phyloP scores from a whole-genome alignment of 2,797 vertebrate genomes.

The Liparis tanakae region DNA sequence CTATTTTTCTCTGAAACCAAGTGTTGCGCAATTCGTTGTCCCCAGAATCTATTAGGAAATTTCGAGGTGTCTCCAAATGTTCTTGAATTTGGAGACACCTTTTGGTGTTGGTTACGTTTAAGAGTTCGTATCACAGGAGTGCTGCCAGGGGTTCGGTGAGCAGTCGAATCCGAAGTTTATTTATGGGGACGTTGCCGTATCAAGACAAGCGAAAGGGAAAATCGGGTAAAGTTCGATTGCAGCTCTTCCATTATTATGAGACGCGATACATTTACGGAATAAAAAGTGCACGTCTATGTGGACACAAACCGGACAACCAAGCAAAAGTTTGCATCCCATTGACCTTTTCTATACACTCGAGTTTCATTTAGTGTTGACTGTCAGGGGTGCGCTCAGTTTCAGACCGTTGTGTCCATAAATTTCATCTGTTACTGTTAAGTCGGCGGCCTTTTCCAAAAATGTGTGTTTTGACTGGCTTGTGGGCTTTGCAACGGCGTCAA shows the following conservation, averaged over 20 bases:
- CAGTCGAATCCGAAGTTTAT: slow-evolving; percentile 18
- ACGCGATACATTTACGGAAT: slow-evolving; percentile 11
- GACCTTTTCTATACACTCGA: slow-evolving; percentile 58
- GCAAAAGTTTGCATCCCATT: slow-evolving; percentile 51
- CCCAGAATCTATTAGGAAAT: not conserved
- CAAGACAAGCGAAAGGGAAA: slow-evolving; percentile 18
- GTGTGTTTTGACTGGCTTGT: slow-evolving; percentile 62
- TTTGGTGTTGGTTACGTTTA: slow-evolving; percentile 20
- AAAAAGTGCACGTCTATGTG: slow-evolving; percentile 24
- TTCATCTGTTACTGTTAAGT: slow-evolving; percentile 70
- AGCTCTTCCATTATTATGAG: slow-evolving; percentile 14
- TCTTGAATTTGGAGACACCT: slow-evolving; percentile 8
- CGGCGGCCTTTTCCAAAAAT: slow-evolving; percentile 61
- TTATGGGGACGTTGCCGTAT: slow-evolving; percentile 18
- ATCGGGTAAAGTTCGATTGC: slow-evolving; percentile 3
- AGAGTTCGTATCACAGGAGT: slow-evolving; percentile 5
- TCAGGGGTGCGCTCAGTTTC: slow-evolving; percentile 61
- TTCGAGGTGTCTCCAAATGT: not conserved
- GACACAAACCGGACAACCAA: slow-evolving; percentile 33
- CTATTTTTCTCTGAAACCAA: slow-evolving; percentile 19
- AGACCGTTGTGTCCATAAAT: slow-evolving; percentile 66
- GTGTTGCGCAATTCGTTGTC: not conserved
- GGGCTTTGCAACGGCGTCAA: slow-evolving; percentile 46
- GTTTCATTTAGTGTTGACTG: slow-evolving; percentile 70
- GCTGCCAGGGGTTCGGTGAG: slow-evolving; percentile 25